Base-by-base conservation (phyloP, 2,888 invertebrate genomes). In the Lycaena phlaeas region DNA sequence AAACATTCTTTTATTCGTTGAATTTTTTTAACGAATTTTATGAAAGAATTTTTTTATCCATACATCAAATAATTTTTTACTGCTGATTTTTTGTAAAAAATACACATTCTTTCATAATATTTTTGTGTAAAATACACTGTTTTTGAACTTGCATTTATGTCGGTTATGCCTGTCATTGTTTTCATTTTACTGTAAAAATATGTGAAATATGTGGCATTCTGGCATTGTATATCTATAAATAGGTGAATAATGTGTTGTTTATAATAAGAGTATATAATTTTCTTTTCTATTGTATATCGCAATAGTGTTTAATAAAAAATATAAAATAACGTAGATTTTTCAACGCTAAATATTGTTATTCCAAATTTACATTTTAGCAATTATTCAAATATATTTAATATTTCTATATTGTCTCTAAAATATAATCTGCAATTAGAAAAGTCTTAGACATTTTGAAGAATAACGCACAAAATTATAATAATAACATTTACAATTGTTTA, bases 1-100 rank as follows among this genome's bases (percentile, higher is more conserved):
- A 34, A 14, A 5, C 7, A 2, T 34, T 34, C 22, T 34, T 34
- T 9, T 11, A 34, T 34, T 34, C 34, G 34, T 34, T 34, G 22
- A 18, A 34, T 4, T 11, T 22, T 10, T 34, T 34, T 22, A 34
- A 34, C 22, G 18, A 18, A 34, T 34, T 34, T 12, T 17, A 38
- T 28, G 28, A 17, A 28, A 4, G 5, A 18, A 11, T 28, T 17
- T 38, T 15, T 28, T 17, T 38, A 22, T 22, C 11, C 18, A 22
- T 22, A 5, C 22, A 22, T 5, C 22, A 3, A 18, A 18, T 18
- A 18, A 18, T 18, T 22, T 22, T 22, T 22, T 22, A 2, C 22
- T n/a, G n/a, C n/a, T n/a, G n/a, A n/a, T n/a, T n/a, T n/a, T n/a
- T n/a, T n/a, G n/a, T n/a, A n/a, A n/a, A n/a, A n/a, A n/a, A n/a